Evolutionary conservation across 2,888 invertebrate species (phyloP).

Genomic region (Rhimphoctona megacephalus): DNA sequence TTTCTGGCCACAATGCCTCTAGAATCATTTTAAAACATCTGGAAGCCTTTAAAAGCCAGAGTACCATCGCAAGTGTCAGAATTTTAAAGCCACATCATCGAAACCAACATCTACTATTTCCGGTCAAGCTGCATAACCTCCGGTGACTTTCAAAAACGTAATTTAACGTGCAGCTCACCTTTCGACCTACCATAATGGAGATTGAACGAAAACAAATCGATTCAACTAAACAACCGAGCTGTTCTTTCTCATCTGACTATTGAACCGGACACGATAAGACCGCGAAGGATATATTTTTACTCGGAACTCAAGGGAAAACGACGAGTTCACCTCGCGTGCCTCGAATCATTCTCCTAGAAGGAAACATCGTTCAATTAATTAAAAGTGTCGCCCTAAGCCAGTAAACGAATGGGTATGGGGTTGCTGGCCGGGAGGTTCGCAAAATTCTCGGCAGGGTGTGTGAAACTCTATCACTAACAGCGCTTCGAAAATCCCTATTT

Average conservation of each 20-base stretch:
- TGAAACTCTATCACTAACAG: slow-evolving; percentile 16
- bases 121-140: background rate
- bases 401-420: slow-evolving; percentile 23
- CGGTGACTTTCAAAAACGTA: background rate
- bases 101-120: background rate
- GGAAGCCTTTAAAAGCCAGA: background rate
- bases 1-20: background rate
- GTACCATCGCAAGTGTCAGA: background rate
- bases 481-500: background rate
- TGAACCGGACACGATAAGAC: background rate
- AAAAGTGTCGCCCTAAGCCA: slow-evolving; percentile 39
- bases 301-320: background rate
- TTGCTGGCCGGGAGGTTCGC: background rate
- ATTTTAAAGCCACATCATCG: background rate
- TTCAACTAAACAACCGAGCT: background rate
- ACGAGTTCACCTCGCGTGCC: slow-evolving; percentile 26
- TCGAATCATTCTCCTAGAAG: slow-evolving; percentile 18
- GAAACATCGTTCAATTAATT: slow-evolving; percentile 60
- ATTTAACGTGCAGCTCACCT: background rate
- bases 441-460: slow-evolving; percentile 17
- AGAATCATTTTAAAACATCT: background rate
- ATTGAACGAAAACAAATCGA: background rate
- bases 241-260: background rate
- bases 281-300: slow-evolving; percentile 2
- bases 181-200: background rate